These are phyloP conservation scores for Scolopax mira DNA, from an alignment of 2,113 vertebrate genomes.

Conservation along the genomic window DNA sequence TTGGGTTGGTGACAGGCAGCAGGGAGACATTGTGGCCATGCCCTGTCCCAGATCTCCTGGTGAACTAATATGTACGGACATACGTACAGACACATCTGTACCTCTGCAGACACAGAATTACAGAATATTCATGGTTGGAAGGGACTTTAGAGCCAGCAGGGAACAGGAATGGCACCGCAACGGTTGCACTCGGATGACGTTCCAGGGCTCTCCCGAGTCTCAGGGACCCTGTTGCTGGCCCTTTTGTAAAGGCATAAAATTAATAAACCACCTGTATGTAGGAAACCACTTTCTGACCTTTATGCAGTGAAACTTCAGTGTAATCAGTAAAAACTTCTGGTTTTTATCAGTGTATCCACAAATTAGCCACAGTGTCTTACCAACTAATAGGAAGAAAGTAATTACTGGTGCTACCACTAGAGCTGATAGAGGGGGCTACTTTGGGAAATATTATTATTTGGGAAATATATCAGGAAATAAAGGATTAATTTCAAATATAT, in stretches of 20 bases:
- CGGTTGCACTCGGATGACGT: rapidly evolving
- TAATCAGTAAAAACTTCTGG: not conserved
- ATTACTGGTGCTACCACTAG: not conserved
- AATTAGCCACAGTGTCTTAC: not conserved
- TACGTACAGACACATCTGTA: too few relatives aligned
- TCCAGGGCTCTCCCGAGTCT: not conserved
- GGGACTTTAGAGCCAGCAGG: too few relatives aligned
- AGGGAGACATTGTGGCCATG: not conserved
- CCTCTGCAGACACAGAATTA: too few relatives aligned
- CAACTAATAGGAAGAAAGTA: not conserved
- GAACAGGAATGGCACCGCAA: not conserved
- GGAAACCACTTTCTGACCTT: not conserved
- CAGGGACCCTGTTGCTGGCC: not conserved
- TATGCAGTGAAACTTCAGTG: not conserved
- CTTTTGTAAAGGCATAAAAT: not conserved
- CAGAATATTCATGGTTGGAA: too few relatives aligned
- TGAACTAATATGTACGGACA: rapidly evolving
- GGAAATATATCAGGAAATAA: too few relatives aligned
- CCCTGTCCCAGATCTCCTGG: not conserved
- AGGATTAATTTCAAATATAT: slow-evolving; percentile 12
- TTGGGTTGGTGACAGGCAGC: not conserved
- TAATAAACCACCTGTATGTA: not conserved
- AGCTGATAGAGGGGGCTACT: not conserved
- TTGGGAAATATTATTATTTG: too few relatives aligned
- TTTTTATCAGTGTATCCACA: not conserved